Base-by-base conservation (phyloP, 2,113 vertebrate genomes). In the Muscicapa adusta region DNA sequence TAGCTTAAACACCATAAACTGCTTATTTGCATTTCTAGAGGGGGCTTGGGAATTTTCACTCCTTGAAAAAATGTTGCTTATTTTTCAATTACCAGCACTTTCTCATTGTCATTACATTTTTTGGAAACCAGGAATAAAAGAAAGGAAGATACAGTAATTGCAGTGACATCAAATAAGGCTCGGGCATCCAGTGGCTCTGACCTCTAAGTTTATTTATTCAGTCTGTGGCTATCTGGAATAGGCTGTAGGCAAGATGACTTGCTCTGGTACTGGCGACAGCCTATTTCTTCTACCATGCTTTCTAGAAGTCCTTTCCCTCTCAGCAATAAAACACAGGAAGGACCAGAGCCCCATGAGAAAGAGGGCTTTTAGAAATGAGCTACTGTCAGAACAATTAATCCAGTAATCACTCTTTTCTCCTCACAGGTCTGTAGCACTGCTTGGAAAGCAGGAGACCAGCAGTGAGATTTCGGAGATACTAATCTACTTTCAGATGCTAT, bases 301-400 rank as follows among this genome's bases (percentile, higher is more conserved):
- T 88, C 66, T 73, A 76, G 66, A 53, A 51, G 62, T 54, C 34
- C 36, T 88, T 91, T 79, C 20, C n/a, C 50, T 73, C 43, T 40
- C 42, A 70, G 67, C 34, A 79, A 20, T 58, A 57, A 76, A 89
- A 54, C 5, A 72, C 1, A 8, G 50, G 34, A 85, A 93, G 29
- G 45, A 90, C 17, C 15, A 85, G 58, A 91, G 28, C 10, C 92
- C 45, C 88, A 54, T 42, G 67, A 91, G 90, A 90, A 94, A 82
- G 60, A 90, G 9, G 4, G 62, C 78, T 95, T 82, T 91, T 89
- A 91, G 82, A 79, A 85, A 88, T 34, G 56, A 91, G 29, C 54
- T 83, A 19, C 78, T 91, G 78, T 96, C 88, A 94, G 50, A 88
- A 80, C 67, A 93, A 90, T 95, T 91, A 91, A 76, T 38, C 25